phyloP scores from a whole-genome alignment of 2,797 vertebrate species.

The Cossypha niveicapilla region DNA sequence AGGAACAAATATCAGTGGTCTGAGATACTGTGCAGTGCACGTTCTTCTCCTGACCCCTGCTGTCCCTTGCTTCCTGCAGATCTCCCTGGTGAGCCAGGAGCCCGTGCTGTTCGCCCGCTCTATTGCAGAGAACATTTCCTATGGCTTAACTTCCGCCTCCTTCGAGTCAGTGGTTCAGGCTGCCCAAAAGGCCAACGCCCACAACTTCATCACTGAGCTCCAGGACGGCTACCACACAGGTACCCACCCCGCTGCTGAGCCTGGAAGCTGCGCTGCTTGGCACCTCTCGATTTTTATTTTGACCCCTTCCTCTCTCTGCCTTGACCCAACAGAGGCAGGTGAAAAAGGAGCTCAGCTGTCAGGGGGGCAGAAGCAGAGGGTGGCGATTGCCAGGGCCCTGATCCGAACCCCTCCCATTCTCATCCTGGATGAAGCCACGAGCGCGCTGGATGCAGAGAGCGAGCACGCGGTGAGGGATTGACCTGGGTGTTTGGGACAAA shows the following conservation, averaged over 20 bases:
- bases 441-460: conserved; percentile 91
- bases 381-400: conserved; percentile 92
- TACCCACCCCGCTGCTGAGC: conserved; percentile 24
- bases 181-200: conserved; percentile 87
- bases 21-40: fast-evolving
- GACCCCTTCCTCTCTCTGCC: background rate
- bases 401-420: conserved; percentile 87
- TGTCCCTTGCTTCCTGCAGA: conserved; percentile 67
- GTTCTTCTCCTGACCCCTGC: background rate
- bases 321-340: conserved; percentile 79
- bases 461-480: conserved; percentile 84
- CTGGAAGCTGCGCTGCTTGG: background rate
- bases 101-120: conserved; percentile 91
- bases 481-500: background rate
- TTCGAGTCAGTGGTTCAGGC: conserved; percentile 82
- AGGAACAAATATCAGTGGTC: background rate
- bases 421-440: conserved; percentile 94
- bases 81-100: conserved; percentile 92
- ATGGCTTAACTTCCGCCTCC: conserved; percentile 80
- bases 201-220: conserved; percentile 85
- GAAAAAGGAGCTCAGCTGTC: conserved; percentile 94
- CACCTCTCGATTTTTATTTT: background rate
- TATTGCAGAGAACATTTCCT: conserved; percentile 88
- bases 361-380: conserved; percentile 94
- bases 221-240: conserved; percentile 88